Percentiles rank a stretch among this genome's conserved stretches.
Conservation (phyloP, 2,888 invertebrate genomes). For the Danaus chrysippus region DNA sequence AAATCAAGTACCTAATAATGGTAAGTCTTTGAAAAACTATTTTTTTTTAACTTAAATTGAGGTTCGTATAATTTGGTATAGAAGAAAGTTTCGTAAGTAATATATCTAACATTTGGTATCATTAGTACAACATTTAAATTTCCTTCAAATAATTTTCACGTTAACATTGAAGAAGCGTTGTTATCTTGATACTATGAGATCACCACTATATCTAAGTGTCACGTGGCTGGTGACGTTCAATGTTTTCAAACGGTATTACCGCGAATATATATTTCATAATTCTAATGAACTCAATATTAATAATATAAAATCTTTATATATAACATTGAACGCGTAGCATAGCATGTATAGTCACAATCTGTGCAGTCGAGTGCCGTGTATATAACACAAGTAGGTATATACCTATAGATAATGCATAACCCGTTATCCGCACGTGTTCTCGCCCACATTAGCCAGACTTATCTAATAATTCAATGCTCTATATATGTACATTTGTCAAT, state of each 20-base stretch:
- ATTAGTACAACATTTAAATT: slow-evolving; percentile 19
- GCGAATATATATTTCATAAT: slow-evolving; percentile 21
- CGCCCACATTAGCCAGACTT: slow-evolving; percentile 42
- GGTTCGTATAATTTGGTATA: too few species aligned
- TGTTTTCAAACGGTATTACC: slow-evolving; percentile 23
- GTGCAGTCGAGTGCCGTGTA: background rate
- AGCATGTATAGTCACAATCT: background rate
- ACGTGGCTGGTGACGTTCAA: slow-evolving; percentile 46
- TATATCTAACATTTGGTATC: background rate
- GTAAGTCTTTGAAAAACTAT: too few species aligned
- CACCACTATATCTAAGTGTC: slow-evolving; percentile 72
- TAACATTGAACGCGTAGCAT: background rate
- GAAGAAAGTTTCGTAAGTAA: background rate
- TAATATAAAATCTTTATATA: too few species aligned
- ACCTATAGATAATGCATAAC: slow-evolving; percentile 48
- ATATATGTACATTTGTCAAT: background rate
- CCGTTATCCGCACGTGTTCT: slow-evolving; percentile 65
- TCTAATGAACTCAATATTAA: slow-evolving; percentile 2
- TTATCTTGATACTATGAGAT: slow-evolving; percentile 64
- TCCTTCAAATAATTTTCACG: slow-evolving; percentile 35
- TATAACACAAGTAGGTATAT: slow-evolving; percentile 35
- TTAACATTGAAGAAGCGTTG: slow-evolving; percentile 32
- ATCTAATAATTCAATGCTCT: slow-evolving; percentile 18
- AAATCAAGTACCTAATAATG: too few species aligned
- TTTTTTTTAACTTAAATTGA: too few species aligned